Base-by-base conservation (phyloP, 2,113 vertebrate genomes). In the Petrocephalus microphthalmus region DNA sequence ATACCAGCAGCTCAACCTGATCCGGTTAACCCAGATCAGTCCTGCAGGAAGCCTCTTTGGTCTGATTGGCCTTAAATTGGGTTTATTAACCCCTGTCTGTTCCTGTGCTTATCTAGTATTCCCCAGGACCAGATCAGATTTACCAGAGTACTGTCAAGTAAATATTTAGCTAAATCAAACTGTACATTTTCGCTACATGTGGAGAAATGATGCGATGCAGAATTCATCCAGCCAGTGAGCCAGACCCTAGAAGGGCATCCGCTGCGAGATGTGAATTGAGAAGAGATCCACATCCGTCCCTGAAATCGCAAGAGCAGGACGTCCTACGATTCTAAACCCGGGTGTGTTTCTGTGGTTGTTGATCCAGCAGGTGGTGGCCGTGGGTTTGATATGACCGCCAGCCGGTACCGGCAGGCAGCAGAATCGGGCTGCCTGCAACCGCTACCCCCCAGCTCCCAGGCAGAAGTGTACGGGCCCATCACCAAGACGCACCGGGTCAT, bases 401-500 rank as follows among this genome's bases (percentile, higher is more conserved):
- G 81, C 91, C 96, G 97, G 88, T 99, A 97, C 83, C 95, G 97
- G 11, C 93, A 95, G 8, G 94, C 92, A 10, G 95, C 95, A 87
- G 96, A 96, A 29, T 93, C 96, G 0, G 95, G 95, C 0, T 96
- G 95, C 78, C 94, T 96, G 13, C 98, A 98, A 17, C 96, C 94
- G 42, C 94, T 94, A 54, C 94, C 94, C 17, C 93, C 94, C 83
- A 92, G 96, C 13, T 94, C 96, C 29, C 97, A 97, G 91, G 92
- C 95, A 10, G 97, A 98, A 47, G 93, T 94, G 51, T 95, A 96
- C 92, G 94, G 95, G 3, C 96, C 97, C 0, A 96, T 97, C 83
- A 95, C 96, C 87, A 96, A 97, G 91, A 99, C 97, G 5, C 98
- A 97, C 90, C 95, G 97, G 15, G 95, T 99, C 81, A 99, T 99